These are phyloP conservation scores for Saguinus imperator DNA, from an alignment of 2,113 vertebrate genomes.

Conservation along the genomic window DNA sequence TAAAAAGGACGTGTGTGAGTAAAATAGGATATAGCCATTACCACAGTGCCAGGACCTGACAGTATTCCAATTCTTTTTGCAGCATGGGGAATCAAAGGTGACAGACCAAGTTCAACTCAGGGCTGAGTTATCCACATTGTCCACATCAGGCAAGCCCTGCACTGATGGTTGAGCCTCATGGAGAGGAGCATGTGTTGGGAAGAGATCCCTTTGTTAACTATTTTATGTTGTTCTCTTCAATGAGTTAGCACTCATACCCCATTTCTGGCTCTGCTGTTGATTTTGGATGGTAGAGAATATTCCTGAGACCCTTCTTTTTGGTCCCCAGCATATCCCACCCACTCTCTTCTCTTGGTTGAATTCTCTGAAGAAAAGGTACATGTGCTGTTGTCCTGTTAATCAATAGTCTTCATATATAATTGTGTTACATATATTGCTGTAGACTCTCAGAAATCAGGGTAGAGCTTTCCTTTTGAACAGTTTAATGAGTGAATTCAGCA, in stretches of 20 bases:
- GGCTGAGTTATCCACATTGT: background rate
- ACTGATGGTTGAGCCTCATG: background rate
- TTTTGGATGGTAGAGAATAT: background rate
- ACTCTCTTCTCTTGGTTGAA: conserved; percentile 37
- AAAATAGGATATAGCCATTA: conserved; percentile 20
- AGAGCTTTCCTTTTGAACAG: conserved; percentile 57
- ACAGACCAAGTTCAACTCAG: background rate
- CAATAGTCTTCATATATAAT: background rate
- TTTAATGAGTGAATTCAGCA: conserved; percentile 80
- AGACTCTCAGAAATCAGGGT: conserved; percentile 55
- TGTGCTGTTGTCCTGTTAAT: conserved; percentile 26
- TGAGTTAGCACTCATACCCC: background rate
- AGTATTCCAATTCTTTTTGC: background rate
- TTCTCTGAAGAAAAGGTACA: conserved; percentile 41
- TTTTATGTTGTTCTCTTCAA: conserved; percentile 18
- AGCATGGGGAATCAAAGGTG: background rate
- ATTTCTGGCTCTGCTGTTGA: conserved; percentile 15
- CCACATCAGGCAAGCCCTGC: background rate
- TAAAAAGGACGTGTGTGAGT: background rate
- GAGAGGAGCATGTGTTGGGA: background rate
- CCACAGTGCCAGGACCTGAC: background rate
- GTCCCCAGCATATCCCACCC: background rate
- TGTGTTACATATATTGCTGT: background rate
- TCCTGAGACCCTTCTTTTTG: background rate
- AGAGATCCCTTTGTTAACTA: background rate